Conservation (phyloP, 2,888 invertebrate species). For the Pycnomerus fuliginosus region DNA sequence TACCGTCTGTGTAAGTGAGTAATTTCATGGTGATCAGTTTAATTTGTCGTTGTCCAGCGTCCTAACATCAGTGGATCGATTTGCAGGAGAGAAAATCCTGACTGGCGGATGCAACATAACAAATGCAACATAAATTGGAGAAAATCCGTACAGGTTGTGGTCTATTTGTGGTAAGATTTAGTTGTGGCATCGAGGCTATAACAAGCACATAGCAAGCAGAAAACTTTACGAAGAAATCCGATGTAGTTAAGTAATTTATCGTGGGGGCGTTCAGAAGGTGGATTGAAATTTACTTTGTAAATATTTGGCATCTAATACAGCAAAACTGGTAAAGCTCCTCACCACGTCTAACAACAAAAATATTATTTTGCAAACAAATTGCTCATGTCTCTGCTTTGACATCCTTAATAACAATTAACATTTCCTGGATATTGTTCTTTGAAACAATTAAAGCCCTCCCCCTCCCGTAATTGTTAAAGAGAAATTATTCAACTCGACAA, state of each 20-base stretch:
- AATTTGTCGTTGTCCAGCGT: conserved; percentile 10
- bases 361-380: neutral
- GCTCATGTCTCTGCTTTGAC: neutral
- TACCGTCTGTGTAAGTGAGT: conserved; percentile 10
- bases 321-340: conserved; percentile 1
- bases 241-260: conserved; percentile 4
- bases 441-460: conserved; percentile 13
- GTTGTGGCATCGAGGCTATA: conserved; percentile 1
- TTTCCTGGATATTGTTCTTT: conserved; percentile 11
- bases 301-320: conserved; percentile 3
- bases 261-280: neutral
- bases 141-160: conserved; percentile 10
- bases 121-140: conserved; percentile 10
- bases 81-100: conserved; percentile 14
- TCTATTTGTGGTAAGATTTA: conserved; percentile 7
- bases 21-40: conserved; percentile 22
- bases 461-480: conserved; percentile 13
- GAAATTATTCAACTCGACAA: conserved; percentile 14
- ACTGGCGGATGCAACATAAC: conserved; percentile 6
- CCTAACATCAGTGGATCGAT: conserved; percentile 14
- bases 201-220: too few relatives aligned
- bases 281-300: conserved; percentile 1
- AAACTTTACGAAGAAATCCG: too few relatives aligned
- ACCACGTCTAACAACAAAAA: neutral
- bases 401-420: conserved; percentile 13